These are phyloP conservation scores for Pseudocheirus occidentalis DNA, from an alignment of 2,797 vertebrate genomes.

Conservation along the genomic window DNA sequence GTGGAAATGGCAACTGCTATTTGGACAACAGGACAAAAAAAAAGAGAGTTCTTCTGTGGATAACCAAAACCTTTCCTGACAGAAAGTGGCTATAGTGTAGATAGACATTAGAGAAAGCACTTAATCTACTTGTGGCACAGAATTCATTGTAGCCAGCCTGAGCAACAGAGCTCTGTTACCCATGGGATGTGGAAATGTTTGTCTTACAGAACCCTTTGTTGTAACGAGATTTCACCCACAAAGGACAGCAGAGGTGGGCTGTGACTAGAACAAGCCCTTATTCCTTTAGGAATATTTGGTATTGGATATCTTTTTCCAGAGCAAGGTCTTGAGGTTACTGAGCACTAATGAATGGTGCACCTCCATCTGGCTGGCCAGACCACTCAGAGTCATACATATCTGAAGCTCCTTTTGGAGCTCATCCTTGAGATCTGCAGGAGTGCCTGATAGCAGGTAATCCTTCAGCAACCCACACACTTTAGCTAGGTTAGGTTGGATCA, in stretches of 20 bases:
- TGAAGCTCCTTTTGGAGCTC: constrained; percentile 95
- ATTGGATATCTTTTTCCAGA: constrained; percentile 98
- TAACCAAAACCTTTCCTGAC: neutral
- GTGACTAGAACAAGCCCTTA: neutral
- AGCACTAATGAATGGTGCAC: constrained; percentile 96
- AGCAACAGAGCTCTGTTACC: neutral
- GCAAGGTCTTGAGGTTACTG: constrained; percentile 95
- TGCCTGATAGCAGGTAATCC: constrained; percentile 93
- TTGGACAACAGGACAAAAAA: neutral
- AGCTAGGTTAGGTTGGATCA: constrained; percentile 96
- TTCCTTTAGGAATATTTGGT: constrained; percentile 93
- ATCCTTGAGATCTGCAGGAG: constrained; percentile 88
- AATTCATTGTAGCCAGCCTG: neutral
- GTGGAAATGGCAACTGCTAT: neutral
- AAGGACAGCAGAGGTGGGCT: neutral
- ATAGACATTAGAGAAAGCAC: neutral
- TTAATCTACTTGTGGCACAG: neutral
- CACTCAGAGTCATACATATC: constrained; percentile 95
- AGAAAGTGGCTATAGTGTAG: neutral
- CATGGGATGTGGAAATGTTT: neutral
- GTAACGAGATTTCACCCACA: neutral
- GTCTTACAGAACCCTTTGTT: neutral
- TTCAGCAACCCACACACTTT: constrained; percentile 93
- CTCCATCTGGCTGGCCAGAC: constrained; percentile 96
- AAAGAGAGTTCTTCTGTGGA: neutral